Conservation (phyloP, 1,140 invertebrate genomes). For the Ceratoteleas bidentatus region DNA sequence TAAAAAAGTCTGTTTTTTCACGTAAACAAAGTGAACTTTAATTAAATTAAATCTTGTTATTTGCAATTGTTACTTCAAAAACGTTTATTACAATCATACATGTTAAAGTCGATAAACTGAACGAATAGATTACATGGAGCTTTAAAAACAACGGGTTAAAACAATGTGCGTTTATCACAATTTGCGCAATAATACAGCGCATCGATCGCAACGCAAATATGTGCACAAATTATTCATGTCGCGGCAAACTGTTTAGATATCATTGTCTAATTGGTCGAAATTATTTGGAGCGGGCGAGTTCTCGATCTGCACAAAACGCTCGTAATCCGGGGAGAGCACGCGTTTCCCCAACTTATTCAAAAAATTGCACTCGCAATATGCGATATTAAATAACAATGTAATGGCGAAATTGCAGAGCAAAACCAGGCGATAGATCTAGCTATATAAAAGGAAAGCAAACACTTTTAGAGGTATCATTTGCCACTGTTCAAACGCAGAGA, state of each 20-base stretch:
- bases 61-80: too few species aligned
- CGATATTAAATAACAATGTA: conserved; percentile 72
- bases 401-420: conserved; percentile 70
- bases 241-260: not conserved
- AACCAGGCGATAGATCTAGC: conserved; percentile 54
- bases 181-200: conserved; percentile 7
- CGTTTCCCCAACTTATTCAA: conserved; percentile 58
- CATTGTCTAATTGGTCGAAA: conserved; percentile 18
- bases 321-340: conserved; percentile 26
- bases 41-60: too few species aligned
- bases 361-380: conserved; percentile 49
- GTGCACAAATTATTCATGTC: conserved; percentile 1
- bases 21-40: too few species aligned
- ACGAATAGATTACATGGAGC: too few species aligned
- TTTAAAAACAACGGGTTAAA: not conserved
- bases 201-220: conserved; percentile 6
- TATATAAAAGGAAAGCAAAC: conserved; percentile 70
- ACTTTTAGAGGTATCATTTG: conserved; percentile 69
- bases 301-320: conserved; percentile 51
- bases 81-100: too few species aligned
- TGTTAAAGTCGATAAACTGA: too few species aligned
- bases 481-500: conserved; percentile 58
- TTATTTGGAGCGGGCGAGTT: conserved; percentile 7
- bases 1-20: too few species aligned
- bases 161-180: not conserved